Evolutionary conservation across 2,797 vertebrate species (phyloP).

Genomic region (Yasuhikotakia modesta): DNA sequence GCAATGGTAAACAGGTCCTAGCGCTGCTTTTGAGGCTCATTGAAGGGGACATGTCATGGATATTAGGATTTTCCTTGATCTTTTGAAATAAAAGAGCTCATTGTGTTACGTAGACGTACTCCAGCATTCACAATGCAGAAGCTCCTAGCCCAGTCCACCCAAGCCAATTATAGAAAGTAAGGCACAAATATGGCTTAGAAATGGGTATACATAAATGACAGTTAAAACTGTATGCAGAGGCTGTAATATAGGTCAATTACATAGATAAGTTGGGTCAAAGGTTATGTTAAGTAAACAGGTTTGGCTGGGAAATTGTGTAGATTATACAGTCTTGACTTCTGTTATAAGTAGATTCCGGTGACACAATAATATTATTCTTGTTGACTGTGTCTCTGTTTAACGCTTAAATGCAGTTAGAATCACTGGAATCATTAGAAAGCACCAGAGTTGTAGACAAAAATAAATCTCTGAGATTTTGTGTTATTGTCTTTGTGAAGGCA

Average conservation of each 20-base stretch:
- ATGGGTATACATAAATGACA: background rate
- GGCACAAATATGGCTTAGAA: constrained; percentile 1
- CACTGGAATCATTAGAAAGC: constrained; percentile 25
- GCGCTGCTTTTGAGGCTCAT: constrained; percentile 70
- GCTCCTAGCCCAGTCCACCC: background rate
- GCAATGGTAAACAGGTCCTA: constrained; percentile 71
- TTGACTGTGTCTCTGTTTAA: constrained; percentile 10
- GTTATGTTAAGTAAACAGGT: background rate
- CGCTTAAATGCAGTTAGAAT: constrained; percentile 1
- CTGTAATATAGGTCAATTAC: background rate
- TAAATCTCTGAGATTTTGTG: constrained; percentile 14
- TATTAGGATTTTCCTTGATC: constrained; percentile 33
- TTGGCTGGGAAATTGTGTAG: too few relatives aligned
- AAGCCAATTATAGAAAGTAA: constrained; percentile 7
- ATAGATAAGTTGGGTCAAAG: background rate
- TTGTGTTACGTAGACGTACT: background rate
- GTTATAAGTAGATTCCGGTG: background rate
- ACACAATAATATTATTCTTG: background rate
- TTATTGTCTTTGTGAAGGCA: background rate
- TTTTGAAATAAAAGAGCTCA: constrained; percentile 24
- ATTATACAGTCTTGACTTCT: too few relatives aligned
- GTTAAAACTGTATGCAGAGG: background rate
- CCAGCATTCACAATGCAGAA: background rate
- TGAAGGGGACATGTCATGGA: constrained; percentile 55
- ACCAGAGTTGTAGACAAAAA: constrained; percentile 1